These are phyloP conservation scores for Saturnia japonica DNA, from an alignment of 2,888 invertebrate genomes.

Conservation along the genomic window DNA sequence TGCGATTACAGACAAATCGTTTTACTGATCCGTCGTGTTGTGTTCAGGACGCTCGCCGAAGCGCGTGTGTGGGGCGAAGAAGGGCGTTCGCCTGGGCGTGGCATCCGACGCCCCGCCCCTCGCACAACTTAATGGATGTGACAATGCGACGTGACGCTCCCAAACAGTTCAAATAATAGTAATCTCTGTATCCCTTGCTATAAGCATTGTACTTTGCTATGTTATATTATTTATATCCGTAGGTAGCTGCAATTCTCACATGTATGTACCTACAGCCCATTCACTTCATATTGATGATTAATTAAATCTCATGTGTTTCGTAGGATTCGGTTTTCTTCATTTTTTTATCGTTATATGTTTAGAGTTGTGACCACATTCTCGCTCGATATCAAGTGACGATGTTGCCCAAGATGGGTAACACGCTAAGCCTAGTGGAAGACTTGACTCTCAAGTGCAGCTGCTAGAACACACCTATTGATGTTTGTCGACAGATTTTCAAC, in stretches of 20 bases:
- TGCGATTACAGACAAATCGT: constrained; percentile 76
- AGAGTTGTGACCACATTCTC: too few species aligned
- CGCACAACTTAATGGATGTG: constrained; percentile 74
- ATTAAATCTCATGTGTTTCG: constrained; percentile 11
- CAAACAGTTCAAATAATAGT: constrained; percentile 64
- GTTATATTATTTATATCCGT: constrained; percentile 11
- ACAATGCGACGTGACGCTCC: constrained; percentile 79
- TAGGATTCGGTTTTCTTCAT: background rate
- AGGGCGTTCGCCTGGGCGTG: constrained; percentile 58
- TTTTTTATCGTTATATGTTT: background rate
- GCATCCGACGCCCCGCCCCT: constrained; percentile 56
- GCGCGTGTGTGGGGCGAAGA: constrained; percentile 49
- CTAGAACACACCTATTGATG: too few species aligned
- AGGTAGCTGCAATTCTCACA: background rate
- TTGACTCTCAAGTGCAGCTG: too few species aligned
- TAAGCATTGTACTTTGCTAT: constrained; percentile 48
- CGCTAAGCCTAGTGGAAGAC: too few species aligned
- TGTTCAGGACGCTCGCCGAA: constrained; percentile 28
- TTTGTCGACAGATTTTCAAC: too few species aligned
- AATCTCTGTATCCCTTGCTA: constrained; percentile 72
- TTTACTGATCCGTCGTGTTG: constrained; percentile 60
- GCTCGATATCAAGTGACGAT: too few species aligned
- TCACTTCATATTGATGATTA: background rate
- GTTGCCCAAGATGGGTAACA: too few species aligned
- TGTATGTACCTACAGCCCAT: background rate